Evolutionary conservation across 2,113 vertebrate genomes (phyloP).

Genomic region (Conger conger): DNA sequence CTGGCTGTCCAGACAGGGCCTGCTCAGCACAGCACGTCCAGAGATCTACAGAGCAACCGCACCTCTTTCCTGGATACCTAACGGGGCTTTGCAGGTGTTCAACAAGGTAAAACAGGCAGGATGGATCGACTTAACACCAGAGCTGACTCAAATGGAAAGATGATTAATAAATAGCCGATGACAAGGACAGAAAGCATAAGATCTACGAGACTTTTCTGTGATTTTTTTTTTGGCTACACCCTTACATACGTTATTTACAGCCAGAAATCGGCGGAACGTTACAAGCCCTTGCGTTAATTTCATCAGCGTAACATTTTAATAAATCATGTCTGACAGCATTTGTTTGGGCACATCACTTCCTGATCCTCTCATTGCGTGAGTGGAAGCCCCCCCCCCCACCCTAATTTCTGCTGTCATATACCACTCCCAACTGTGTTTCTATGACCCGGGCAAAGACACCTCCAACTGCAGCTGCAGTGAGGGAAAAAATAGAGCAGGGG

Average conservation of each 20-base stretch:
- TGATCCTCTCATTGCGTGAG: not conserved
- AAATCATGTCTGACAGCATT: slow-evolving; percentile 38
- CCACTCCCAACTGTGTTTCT: not conserved
- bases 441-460: not conserved
- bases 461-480: not conserved
- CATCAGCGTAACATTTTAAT: slow-evolving; percentile 37
- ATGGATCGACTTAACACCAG: slow-evolving; percentile 52
- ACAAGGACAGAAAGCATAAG: slow-evolving; percentile 53
- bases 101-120: slow-evolving; percentile 52
- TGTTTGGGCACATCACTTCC: slow-evolving; percentile 22
- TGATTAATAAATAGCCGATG: slow-evolving; percentile 51
- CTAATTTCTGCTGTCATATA: not conserved
- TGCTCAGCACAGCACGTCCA: slow-evolving; percentile 20
- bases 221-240: slow-evolving; percentile 39
- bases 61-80: not conserved
- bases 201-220: slow-evolving; percentile 46
- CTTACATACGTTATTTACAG: slow-evolving; percentile 47
- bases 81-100: slow-evolving; percentile 35
- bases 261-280: not conserved
- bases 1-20: slow-evolving; percentile 31
- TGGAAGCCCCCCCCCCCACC: not conserved
- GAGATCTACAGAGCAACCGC: slow-evolving; percentile 25
- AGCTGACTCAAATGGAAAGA: slow-evolving; percentile 46
- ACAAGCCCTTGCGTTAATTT: slow-evolving; percentile 35
- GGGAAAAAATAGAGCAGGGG: not conserved